Conservation (phyloP, 2,113 vertebrate genomes). For the Reinhardtius hippoglossoides region DNA sequence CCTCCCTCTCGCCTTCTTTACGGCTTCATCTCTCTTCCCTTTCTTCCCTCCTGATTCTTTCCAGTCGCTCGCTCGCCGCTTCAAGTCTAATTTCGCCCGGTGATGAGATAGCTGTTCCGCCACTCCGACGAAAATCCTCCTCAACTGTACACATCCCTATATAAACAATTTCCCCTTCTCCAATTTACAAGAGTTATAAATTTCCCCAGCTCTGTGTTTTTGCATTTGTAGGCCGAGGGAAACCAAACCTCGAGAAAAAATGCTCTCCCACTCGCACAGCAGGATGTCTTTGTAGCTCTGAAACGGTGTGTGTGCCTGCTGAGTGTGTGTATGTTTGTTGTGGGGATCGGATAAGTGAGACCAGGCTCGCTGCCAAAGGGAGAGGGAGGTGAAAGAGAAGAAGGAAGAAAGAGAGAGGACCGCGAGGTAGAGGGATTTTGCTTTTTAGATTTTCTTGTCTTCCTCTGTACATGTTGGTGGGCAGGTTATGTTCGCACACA, state of each 20-base stretch:
- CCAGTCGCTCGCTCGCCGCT: conserved; percentile 17
- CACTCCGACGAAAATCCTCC: conserved; percentile 27
- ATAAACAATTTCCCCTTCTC: conserved; percentile 51
- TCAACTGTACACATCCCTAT: conserved; percentile 15
- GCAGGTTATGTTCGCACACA: conserved; percentile 12
- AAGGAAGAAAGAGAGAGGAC: conserved; percentile 21
- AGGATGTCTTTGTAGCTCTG: conserved; percentile 73
- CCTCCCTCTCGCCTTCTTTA: conserved; percentile 32
- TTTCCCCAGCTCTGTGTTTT: conserved; percentile 39
- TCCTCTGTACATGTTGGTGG: conserved; percentile 49
- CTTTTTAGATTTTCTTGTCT: conserved; percentile 62
- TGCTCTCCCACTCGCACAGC: conserved; percentile 69
- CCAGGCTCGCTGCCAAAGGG: conserved; percentile 65
- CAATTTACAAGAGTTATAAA: conserved; percentile 38
- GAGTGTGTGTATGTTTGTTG: conserved; percentile 65
- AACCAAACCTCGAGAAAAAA: conserved; percentile 66
- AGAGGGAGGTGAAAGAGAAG: conserved; percentile 59
- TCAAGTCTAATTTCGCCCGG: conserved; percentile 26
- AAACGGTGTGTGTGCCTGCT: conserved; percentile 60
- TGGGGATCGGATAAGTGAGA: conserved; percentile 73
- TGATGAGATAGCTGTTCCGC: conserved; percentile 12
- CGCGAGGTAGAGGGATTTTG: conserved; percentile 46
- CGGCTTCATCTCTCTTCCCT: conserved; percentile 49
- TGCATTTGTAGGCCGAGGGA: conserved; percentile 64
- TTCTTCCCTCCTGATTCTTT: conserved; percentile 5